Evolutionary conservation across 2,113 vertebrate species (phyloP), one percentile per base, ranked within the genome.

Genomic region (Blennius ocellaris): DNA sequence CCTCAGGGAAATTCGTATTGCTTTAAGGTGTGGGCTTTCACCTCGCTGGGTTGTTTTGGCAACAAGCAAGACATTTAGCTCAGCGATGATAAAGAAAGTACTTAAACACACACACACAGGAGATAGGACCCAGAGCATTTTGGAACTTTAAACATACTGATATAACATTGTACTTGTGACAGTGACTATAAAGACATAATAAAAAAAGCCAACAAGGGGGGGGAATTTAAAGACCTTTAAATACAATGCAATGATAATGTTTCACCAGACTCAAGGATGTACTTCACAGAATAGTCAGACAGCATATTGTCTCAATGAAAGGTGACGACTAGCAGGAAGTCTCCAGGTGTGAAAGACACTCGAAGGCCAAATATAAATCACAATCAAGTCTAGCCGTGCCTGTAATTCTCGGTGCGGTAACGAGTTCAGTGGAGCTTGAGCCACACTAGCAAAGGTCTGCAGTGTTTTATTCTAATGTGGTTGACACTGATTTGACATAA

Each of bases 251-350:
- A 14, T 17, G 61, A 43, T 44, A 8, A 66, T 66, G 69, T 54
- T 54, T 51, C 70, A 66, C 71, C 7, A n/a, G 14, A 39, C 12
- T 61, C 11, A 49, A 63, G 65, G 55, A 62, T 51, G 48, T 36
- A 2, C 5, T 50, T 41, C 39, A 5, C 10, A 8, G 37, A 36
- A 17, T 17, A 2, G 14, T 48, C 39, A 63, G n/a, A 6, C 5
- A 41, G 7, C 12, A 48, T 5, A 10, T 43, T 14, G 37, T 53
- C 1, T 21, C 4, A 37, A n/a, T 0, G 45, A 48, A 48, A 48
- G 6, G 14, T 43, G 57, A 52, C 60, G 14, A 43, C 7, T 45
- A 45, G 45, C 14, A n/a, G 4, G 16, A 56, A 15, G 41, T 48
- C 49, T 52, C 2, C 11, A 49, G 5, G 14, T 9, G 6, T 21